A percentile compares a stretch with the other conserved stretches of the same genome.
These are phyloP conservation scores for Anas capensis DNA, from an alignment of 2,797 vertebrate genomes.

Conservation along the genomic window DNA sequence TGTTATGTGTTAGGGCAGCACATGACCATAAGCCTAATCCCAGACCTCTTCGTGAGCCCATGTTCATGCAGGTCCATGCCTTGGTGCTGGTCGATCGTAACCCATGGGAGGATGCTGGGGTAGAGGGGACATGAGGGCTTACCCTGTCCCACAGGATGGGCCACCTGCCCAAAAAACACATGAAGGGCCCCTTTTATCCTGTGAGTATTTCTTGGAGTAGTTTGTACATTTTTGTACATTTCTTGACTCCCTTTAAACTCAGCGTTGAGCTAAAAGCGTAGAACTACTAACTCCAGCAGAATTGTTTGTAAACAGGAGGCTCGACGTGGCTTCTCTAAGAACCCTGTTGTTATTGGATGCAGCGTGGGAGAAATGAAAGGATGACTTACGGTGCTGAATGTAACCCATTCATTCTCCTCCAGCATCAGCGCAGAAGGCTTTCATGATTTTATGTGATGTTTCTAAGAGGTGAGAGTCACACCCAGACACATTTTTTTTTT, in stretches of 20 bases:
- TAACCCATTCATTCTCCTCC: background rate
- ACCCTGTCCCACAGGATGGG: background rate
- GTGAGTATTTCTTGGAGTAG: background rate
- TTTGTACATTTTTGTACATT: background rate
- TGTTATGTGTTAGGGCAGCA: background rate
- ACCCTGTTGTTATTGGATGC: background rate
- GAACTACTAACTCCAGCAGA: background rate
- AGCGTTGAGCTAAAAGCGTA: background rate
- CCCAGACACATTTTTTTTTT: background rate
- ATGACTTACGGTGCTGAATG: background rate
- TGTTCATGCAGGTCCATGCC: rapidly evolving
- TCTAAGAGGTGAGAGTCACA: background rate
- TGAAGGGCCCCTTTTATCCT: background rate
- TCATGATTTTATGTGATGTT: background rate
- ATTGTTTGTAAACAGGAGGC: background rate
- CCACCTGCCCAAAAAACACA: background rate
- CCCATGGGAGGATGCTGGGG: background rate
- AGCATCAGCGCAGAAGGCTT: background rate
- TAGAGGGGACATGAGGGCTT: background rate
- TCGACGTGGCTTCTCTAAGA: background rate
- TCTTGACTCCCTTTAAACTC: background rate
- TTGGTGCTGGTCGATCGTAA: background rate
- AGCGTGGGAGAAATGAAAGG: background rate
- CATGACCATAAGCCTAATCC: background rate
- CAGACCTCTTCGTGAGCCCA: background rate